Base-by-base conservation (phyloP, 37 sponge, comb jelly and placozoan species). In the Beroe forskalii region DNA sequence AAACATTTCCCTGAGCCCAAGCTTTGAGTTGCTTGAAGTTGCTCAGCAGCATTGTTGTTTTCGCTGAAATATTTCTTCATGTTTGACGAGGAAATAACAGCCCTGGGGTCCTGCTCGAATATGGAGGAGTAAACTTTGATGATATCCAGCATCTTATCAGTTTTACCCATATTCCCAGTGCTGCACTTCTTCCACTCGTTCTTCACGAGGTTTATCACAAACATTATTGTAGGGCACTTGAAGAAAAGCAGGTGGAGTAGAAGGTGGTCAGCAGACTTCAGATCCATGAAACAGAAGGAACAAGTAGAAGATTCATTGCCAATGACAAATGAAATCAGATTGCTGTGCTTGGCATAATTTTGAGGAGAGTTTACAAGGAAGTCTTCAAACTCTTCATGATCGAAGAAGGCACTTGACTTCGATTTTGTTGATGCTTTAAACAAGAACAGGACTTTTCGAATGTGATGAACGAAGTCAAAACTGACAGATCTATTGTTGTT, bases 201-300 rank as follows among this genome's bases (percentile, higher is more conserved):
- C 30, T 80, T 41, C 9, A 44, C 31, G 28, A 80, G 86, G 4
- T 80, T 48, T 1, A 41, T 38, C 1, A 80, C 24, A n/a, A 17
- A 44, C 86, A 41, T 44, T 22, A 80, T 41, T 2, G 86, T 80
- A 3, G 86, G 86, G 35, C 86, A 80, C 55, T 38, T 9, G 24
- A 80, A 25, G 55, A 80, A 80, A 25, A 38, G 55, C 1, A 80
- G 55, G 30, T 80, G 86, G 48, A 80, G 55, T 0, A 80, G 22
- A 4, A 80, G 86, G 27, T 41, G 55, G 30, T 80, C 55, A n/a
- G 14, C 48, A 4, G 86, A 80, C 4, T 41, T 41, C 24, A 44
- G 17, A 38, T 44, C 86, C 55, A 80, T 44, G 55, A 80, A 80
- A 80, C 86, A 80, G 55, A 80, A 80, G 12, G 44, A 44, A 25